Percentiles rank a stretch among this genome's conserved stretches.
These are phyloP conservation scores for Teleiodes luculella DNA, from an alignment of 2,888 invertebrate genomes.

Conservation along the genomic window DNA sequence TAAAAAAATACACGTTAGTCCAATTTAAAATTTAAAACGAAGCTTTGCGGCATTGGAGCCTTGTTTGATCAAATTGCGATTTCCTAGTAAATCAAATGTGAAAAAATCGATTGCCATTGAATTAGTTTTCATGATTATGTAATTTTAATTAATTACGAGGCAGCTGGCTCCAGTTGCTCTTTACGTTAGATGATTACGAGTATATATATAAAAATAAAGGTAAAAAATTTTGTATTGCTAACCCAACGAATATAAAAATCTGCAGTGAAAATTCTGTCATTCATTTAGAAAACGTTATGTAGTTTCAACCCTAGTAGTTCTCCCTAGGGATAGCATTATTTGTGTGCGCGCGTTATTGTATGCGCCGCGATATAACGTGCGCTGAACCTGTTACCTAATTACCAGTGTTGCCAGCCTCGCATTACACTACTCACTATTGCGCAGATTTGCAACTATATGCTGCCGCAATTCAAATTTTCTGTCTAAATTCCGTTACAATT, in stretches of 20 bases:
- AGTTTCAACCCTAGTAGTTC: not conserved
- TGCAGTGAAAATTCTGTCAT: too few species aligned
- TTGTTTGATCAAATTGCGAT: too few species aligned
- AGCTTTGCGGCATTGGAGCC: too few species aligned
- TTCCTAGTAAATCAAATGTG: too few species aligned
- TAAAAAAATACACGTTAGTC: not conserved
- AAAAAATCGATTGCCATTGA: not conserved
- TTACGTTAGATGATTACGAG: too few species aligned
- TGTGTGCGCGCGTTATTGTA: conserved; percentile 30
- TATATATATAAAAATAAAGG: too few species aligned
- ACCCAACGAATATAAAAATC: too few species aligned
- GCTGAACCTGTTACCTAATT: conserved; percentile 23
- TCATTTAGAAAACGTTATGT: too few species aligned
- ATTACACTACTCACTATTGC: not conserved
- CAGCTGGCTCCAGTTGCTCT: too few species aligned
- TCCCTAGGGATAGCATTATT: conserved; percentile 43
- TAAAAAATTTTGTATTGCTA: too few species aligned
- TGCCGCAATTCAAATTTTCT: conserved; percentile 10
- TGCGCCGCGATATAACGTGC: conserved; percentile 20
- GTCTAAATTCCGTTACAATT: conserved; percentile 8
- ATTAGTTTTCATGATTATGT: not conserved
- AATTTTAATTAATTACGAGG: too few species aligned
- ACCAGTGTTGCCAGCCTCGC: conserved; percentile 12
- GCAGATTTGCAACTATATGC: conserved; percentile 2
- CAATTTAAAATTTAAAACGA: not conserved